Evolutionary conservation across 1,140 invertebrate species (phyloP), one percentile per base, ranked within the genome.

Genomic region (Ceratoteleas bidentatus): DNA sequence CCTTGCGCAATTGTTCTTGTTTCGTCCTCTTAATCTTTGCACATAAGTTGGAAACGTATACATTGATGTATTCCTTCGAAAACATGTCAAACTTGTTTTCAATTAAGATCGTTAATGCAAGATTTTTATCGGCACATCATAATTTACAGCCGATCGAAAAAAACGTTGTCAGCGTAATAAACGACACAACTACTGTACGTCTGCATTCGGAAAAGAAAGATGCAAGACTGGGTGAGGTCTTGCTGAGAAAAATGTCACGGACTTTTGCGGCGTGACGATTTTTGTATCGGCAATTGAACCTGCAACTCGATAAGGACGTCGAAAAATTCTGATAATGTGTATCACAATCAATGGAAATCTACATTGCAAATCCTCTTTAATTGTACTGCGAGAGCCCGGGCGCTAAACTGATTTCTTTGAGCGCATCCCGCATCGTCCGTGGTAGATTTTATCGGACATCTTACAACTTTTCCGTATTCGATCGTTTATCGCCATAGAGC

Each of bases 391-490:
- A 68, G 68, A 61, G 53, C 33, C 70, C 52, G 70, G 66, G 78
- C 65, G 78, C 49, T 75, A 81, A 81, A 81, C 47, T 53, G 64
- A 81, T 81, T 74, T 75, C 56, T 74, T 81, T 61, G 78, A 70
- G 45, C 65, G 65, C 64, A 56, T 72, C 68, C 68, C 62, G 62
- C 54, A 62, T 73, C 61, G 62, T 49, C 47, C 47, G 24, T 54
- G 75, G 53, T 54, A 72, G 78, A 81, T 81, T 70, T 69, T 81
- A 81, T 81, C 78, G 60, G 32, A 36, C 65, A 74, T 74, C 68
- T 80, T 61, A 68, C 77, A 56, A 69, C 57, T 81, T 81, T 81
- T 75, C 78, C 70, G 57, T 75, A 81, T 81, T 75, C 70, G 60
- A 81, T 75, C 78, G 65, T 75, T 74, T 81, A 81, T 81, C 78